phyloP scores from a whole-genome alignment of 2,797 vertebrate genomes.

The Tapirus indicus region DNA sequence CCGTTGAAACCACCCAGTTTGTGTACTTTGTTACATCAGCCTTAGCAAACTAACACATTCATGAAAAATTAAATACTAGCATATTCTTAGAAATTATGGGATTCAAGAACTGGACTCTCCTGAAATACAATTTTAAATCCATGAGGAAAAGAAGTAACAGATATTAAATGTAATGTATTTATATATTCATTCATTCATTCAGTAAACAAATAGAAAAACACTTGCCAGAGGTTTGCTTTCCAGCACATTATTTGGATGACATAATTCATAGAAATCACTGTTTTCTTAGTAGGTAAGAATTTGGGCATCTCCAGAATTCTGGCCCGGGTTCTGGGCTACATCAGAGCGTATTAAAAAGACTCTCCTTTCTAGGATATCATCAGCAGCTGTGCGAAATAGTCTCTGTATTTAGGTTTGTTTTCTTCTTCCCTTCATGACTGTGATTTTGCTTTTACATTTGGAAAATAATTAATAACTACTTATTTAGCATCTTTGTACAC shows the following conservation, averaged over 20 bases:
- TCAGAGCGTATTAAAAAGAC: not conserved
- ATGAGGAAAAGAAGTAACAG: not conserved
- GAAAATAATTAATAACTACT: not conserved
- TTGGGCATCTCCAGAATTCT: not conserved
- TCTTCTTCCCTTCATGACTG: not conserved
- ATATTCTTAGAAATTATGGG: not conserved
- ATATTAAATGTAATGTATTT: not conserved
- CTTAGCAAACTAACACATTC: not conserved
- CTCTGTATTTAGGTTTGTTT: not conserved
- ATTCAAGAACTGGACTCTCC: not conserved
- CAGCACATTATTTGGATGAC: too few species aligned
- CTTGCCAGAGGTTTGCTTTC: not conserved
- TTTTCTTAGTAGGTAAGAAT: not conserved
- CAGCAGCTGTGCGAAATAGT: not conserved
- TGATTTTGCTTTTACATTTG: not conserved
- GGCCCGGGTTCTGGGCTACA: not conserved
- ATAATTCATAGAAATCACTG: not conserved
- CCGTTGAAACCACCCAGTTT: not conserved
- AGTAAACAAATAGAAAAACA: not conserved
- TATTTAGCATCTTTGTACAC: not conserved
- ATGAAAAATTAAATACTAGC: not conserved
- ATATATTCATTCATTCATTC: not conserved
- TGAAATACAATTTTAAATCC: constrained; percentile 1
- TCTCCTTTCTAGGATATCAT: not conserved
- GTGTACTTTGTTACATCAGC: fast-evolving